Base-by-base conservation (phyloP, 2,888 invertebrate species). In the Pristionchus entomophagus region DNA sequence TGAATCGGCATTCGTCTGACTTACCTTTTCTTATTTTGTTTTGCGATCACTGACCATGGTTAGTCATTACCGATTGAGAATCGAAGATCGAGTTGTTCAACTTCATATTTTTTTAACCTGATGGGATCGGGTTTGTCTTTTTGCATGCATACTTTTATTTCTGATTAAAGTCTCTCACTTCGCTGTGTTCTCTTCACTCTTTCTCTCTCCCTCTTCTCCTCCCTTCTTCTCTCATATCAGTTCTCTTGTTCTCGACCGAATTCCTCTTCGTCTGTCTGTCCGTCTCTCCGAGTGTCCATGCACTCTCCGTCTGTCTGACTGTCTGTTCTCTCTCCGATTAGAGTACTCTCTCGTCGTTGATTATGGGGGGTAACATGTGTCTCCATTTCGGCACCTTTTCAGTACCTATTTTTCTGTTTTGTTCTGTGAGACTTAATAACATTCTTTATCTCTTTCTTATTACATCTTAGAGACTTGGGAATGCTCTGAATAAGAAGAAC, bases 161-260 rank as follows among this genome's bases (percentile, higher is more conserved):
- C 65, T 65, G 65, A 65, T 65, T 35, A 35, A 35, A 65, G 35
- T 65, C 65, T 65, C 56, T 59, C 5, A 59, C 29, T 65, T 65
- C 12, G 12, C 59, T 19, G 1, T 29, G 59, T 6, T 59, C 14
- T 59, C 59, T 59, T 17, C 8, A 32, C 35, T 35, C 14, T 10
- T 6, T 22, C 35, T 22, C 19, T 35, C 22, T 41, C 49, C 45
- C 77, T 29, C n/a, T 26, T 32, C 59, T 8, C 22, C 35, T 5
- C 65, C 32, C 10, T 65, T 26, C 59, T 26, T 35, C 19, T 14
- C 49, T 29, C 77, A 45, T 77, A 77, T 77, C 77, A 77, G 41
- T 77, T 77, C 77, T 12, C 49, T 77, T 77, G 49, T 49, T 49
- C 77, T 45, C 73, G n/a, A 41, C 6, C n/a, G n/a, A 29, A n/a